These are phyloP conservation scores for Microctonus hyperodae DNA, from an alignment of 2,888 invertebrate species.

Conservation along the genomic window DNA sequence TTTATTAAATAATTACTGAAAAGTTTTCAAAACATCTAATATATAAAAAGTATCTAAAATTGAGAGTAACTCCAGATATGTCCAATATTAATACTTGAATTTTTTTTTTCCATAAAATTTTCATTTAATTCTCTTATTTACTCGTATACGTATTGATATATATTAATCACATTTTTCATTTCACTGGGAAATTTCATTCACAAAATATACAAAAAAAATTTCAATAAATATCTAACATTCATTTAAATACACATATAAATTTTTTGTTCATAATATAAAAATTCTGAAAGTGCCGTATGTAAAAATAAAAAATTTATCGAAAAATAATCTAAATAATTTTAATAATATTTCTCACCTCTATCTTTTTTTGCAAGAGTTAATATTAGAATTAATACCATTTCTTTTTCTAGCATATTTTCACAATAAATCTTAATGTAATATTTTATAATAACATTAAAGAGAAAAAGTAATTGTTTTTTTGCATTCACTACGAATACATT, in stretches of 20 bases:
- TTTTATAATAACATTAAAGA: background rate
- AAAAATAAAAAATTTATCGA: constrained; percentile 1
- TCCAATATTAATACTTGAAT: no score
- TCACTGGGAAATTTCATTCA: background rate
- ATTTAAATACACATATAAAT: background rate
- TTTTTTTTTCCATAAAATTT: no score
- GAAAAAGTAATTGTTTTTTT: background rate
- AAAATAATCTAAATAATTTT: background rate
- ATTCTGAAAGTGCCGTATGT: background rate
- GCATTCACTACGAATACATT: background rate
- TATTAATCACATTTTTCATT: no score
- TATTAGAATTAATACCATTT: background rate
- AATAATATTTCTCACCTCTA: background rate
- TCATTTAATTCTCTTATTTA: no score
- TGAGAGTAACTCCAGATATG: no score
- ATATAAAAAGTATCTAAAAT: no score
- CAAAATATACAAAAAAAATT: background rate
- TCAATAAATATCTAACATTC: background rate
- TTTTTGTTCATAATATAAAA: background rate
- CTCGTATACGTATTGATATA: no score
- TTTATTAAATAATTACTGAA: no score
- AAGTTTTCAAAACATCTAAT: no score
- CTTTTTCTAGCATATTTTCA: background rate
- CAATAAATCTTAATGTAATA: background rate
- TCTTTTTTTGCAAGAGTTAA: background rate